Evolutionary conservation across 2,797 vertebrate genomes (phyloP), one percentile per base, ranked within the genome.

Genomic region (Anisognathus igniventris): DNA sequence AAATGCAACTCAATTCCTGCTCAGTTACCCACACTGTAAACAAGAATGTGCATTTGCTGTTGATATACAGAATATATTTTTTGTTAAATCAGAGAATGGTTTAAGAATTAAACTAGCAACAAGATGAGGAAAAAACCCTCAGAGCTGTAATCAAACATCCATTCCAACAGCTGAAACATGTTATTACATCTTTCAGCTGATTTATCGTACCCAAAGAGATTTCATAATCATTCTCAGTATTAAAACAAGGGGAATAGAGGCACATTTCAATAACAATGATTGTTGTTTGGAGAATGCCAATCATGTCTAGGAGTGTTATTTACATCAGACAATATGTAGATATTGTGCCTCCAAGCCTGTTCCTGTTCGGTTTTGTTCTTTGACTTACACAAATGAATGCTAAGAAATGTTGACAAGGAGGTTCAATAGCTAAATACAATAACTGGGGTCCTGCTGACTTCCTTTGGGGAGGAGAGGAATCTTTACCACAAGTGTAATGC

Each of bases 211-310:
- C 97, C 98, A 97, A 94, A 84, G 97, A 97, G 97, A 97, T 97
- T 98, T 98, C 96, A 96, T 98, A 98, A 98, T 98, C 97, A 98
- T 97, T 97, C 96, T 98, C 95, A 93, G 96, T 97, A 97, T 97
- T 98, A 97, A 97, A 98, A 97, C 96, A 98, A 97, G 96, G 97
- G 97, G 98, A 98, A 98, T 97, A 98, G 97, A 98, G 97, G 97
- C 97, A 97, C 98, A 98, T 98, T 98, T 98, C 98, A 98, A 98
- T 98, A 98, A 98, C 98, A 98, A 97, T 98, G 98, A 98, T 98
- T 98, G 97, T 98, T 98, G 97, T 97, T 97, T 97, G 97, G 98
- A 98, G 98, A 98, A 98, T 98, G 97, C 97, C 96, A 97, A 57
- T 97, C 96, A 96, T 97, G 96, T 97, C 95, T 95, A 93, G 96